A percentile compares a stretch with the other conserved stretches of the same genome.
phyloP scores from a whole-genome alignment of 2,888 invertebrate species.

The Vesta saturnalis region DNA sequence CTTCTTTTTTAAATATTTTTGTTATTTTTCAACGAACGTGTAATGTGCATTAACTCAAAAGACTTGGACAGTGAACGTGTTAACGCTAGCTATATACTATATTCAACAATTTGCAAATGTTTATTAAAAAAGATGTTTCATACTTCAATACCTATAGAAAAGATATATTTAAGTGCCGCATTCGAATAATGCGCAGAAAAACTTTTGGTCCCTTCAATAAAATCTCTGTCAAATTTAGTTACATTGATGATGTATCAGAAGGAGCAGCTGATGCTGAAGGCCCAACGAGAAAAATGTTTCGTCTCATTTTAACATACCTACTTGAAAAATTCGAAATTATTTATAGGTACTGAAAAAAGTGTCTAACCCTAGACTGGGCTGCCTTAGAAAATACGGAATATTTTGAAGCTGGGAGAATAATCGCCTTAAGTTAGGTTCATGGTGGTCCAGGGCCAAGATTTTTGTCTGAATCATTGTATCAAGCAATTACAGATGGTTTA shows the following conservation, averaged over 20 bases:
- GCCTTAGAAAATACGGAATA: not conserved
- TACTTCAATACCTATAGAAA: too few relatives aligned
- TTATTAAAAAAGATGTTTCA: too few relatives aligned
- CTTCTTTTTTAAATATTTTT: too few relatives aligned
- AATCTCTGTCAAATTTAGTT: slow-evolving; percentile 15
- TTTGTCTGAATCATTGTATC: not conserved
- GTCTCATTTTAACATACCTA: slow-evolving; percentile 9
- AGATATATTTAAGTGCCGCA: too few relatives aligned
- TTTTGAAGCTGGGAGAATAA: slow-evolving; percentile 14
- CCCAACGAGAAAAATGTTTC: slow-evolving; percentile 20
- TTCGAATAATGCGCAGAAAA: too few relatives aligned
- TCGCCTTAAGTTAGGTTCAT: slow-evolving; percentile 9
- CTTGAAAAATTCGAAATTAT: not conserved
- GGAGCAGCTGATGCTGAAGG: slow-evolving; percentile 18
- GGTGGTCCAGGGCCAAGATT: slow-evolving; percentile 8
- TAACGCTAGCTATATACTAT: too few relatives aligned
- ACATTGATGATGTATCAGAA: slow-evolving; percentile 2
- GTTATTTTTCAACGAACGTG: too few relatives aligned
- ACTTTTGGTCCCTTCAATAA: slow-evolving; percentile 19
- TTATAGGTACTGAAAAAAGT: not conserved
- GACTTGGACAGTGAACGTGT: too few relatives aligned
- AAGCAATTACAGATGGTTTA: too few relatives aligned
- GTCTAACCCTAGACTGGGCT: not conserved
- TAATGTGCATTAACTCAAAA: too few relatives aligned
- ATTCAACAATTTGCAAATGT: too few relatives aligned